A percentile compares a stretch with the other conserved stretches of the same genome.
phyloP scores from a whole-genome alignment of 1,140 invertebrate genomes.

The Drosophila dunni region DNA sequence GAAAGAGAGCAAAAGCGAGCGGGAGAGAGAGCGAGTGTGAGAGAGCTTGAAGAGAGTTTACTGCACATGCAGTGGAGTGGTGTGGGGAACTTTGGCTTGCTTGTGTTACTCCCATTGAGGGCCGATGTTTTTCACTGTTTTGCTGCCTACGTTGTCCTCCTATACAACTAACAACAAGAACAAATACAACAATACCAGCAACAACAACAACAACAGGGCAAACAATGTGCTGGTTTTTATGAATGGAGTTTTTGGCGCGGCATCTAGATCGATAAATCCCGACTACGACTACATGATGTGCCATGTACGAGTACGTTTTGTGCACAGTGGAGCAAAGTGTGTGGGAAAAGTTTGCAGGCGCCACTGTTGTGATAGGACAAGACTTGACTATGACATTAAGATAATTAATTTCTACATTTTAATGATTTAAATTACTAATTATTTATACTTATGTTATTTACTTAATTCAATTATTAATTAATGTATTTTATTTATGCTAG shows the following conservation, averaged over 20 bases:
- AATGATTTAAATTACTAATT: no score
- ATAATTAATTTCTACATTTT: not conserved
- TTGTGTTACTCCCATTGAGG: constrained; percentile 22
- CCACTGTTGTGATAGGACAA: not conserved
- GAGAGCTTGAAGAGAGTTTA: constrained; percentile 31
- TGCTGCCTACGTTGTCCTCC: constrained; percentile 35
- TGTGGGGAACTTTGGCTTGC: constrained; percentile 42
- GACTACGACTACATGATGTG: constrained; percentile 62
- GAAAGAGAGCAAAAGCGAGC: constrained; percentile 7
- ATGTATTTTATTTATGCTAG: not conserved
- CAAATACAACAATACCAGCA: constrained; percentile 1
- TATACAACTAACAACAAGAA: constrained; percentile 21
- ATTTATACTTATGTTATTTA: no score
- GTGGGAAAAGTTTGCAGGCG: not conserved
- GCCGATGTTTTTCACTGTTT: constrained; percentile 44
- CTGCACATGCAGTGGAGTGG: constrained; percentile 63
- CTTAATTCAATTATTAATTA: no score
- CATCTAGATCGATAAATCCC: constrained; percentile 84
- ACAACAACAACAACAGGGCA: constrained; percentile 40
- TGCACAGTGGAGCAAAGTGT: constrained; percentile 56
- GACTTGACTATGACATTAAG: not conserved
- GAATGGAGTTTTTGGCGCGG: constrained; percentile 83
- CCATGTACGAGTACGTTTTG: constrained; percentile 34
- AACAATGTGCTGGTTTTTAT: constrained; percentile 84
- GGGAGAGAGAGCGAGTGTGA: constrained; percentile 1